Percentiles rank a stretch among this genome's conserved stretches.
phyloP scores from a whole-genome alignment of 1,140 invertebrate genomes.

The Drosophila auraria region DNA sequence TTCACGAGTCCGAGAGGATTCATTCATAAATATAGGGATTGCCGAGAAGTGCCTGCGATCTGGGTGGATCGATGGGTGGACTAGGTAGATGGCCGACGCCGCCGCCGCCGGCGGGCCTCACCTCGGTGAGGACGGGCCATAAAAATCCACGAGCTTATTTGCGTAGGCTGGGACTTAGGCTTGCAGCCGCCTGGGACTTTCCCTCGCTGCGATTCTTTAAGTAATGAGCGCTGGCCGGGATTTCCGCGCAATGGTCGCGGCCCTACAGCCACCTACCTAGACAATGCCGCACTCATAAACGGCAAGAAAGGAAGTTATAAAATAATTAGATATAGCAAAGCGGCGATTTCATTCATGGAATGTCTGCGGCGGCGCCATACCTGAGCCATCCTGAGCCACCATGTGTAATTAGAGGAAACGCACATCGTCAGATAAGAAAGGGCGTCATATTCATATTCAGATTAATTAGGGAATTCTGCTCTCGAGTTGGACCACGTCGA shows the following conservation, averaged over 20 bases:
- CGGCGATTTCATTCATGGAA: conserved; percentile 71
- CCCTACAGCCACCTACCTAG: conserved; percentile 54
- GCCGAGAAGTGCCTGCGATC: conserved; percentile 30
- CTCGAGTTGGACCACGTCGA: neutral
- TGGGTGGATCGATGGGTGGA: conserved; percentile 32
- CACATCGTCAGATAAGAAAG: conserved; percentile 53
- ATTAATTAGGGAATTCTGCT: conserved; percentile 73
- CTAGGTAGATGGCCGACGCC: conserved; percentile 24
- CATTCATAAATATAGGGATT: conserved; percentile 72
- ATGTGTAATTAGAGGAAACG: conserved; percentile 57
- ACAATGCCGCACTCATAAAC: conserved; percentile 65
- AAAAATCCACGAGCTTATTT: conserved; percentile 75
- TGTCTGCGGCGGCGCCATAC: conserved; percentile 13
- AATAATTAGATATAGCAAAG: conserved; percentile 64
- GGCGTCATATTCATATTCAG: conserved; percentile 60
- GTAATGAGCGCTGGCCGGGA: conserved; percentile 68
- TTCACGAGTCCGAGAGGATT: conserved; percentile 60
- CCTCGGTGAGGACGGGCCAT: conserved; percentile 30
- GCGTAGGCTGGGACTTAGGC: conserved; percentile 73
- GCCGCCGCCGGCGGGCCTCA: neutral
- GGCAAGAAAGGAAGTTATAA: conserved; percentile 61
- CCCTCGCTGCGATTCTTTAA: conserved; percentile 56
- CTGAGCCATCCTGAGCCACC: conserved; percentile 13
- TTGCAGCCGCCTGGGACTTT: conserved; percentile 72
- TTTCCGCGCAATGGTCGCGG: conserved; percentile 64